Evolutionary conservation across 2,888 invertebrate species (phyloP), one percentile per base, ranked within the genome.

Genomic region (Oithona nana): DNA sequence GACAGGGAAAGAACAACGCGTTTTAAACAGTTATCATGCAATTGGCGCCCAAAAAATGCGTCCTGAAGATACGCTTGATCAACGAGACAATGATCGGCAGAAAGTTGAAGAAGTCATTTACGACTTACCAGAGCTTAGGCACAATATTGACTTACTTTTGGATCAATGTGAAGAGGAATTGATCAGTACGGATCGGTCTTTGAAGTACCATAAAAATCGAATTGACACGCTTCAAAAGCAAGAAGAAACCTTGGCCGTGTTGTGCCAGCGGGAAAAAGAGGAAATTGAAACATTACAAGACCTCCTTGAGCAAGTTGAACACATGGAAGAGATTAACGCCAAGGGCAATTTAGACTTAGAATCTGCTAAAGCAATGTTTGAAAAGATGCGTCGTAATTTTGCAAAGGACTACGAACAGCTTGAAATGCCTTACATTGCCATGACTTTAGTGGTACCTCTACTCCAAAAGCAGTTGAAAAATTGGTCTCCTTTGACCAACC

Each of bases 81-180:
- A 11, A 39, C 71, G 75, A 75, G 71, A 78, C 66, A 66, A 58
- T 61, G 62, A 26, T 64, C 20, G 13, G n/a, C 87, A 88, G 71
- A 77, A 81, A 2, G 74, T 60, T 30, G 68, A 68, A 63, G 65
- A 67, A 54, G 64, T 63, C 20, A 66, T 71, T 13, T 80, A 80
- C 70, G 76, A 77, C 64, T 71, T 95, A 66, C 94, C 95, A 0
- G 94, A 95, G 73, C 79, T 98, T 2, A 80, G 83, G 66, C 90
- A 95, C 71, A 98, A 98, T 76, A 76, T 98, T 50, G 84, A 89
- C 71, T 75, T 95, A 16, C 77, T 97, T 67, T 85, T 95, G 0
- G 88, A 92, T 66, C 83, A 89, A 76, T 88, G 92, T 65, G 97
- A 97, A 74, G 90, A 94, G 80, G 87, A 93, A 67, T 95, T 98